Evolutionary conservation across 2,888 invertebrate species (phyloP), one percentile per base, ranked within the genome.

Genomic region (Lasioglossum figueresi): DNA sequence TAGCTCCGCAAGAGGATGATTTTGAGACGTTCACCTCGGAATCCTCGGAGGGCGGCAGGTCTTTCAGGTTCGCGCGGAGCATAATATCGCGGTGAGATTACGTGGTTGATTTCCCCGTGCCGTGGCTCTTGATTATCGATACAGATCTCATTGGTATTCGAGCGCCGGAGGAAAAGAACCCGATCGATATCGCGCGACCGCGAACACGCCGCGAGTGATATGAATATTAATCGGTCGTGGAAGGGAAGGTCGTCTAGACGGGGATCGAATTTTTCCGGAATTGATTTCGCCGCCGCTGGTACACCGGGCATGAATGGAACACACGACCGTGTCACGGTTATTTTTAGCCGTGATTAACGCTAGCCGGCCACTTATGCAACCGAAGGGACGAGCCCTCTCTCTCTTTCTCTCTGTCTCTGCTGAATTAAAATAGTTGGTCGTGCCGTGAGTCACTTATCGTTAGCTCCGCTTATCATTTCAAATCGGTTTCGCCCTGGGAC

Each of bases 141-240:
- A 82, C 81, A 63, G 40, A 85, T 82, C 83, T 87, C 87, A 82
- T 88, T 88, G 87, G 88, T 87, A 88, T 88, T 88, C 88, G 80
- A 79, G 16, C 12, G 76, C 23, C 75, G 56, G 56, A 70, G 52
- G 81, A 77, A 71, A 88, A 85, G 85, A 81, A 88, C 83, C 72
- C 83, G 88, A 88, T 88, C 88, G 84, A 88, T 88, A 88, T 86
- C 88, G 80, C 73, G 84, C 82, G 82, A 66, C 63, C 80, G 80
- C 82, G 82, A 78, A 71, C 66, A 72, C 75, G 70, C 76, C 79
- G 79, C 85, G 75, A 80, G 80, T 88, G 88, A 82, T 86, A 88
- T 87, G 88, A 88, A 88, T 88, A 88, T 88, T 88, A 87, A 88
- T 85, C 79, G 72, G 23, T 71, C 68, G 76, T n/a, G 81, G 63